Evolutionary conservation across 1,140 invertebrate genomes (phyloP).

Genomic region (Temnothorax longispinosus): DNA sequence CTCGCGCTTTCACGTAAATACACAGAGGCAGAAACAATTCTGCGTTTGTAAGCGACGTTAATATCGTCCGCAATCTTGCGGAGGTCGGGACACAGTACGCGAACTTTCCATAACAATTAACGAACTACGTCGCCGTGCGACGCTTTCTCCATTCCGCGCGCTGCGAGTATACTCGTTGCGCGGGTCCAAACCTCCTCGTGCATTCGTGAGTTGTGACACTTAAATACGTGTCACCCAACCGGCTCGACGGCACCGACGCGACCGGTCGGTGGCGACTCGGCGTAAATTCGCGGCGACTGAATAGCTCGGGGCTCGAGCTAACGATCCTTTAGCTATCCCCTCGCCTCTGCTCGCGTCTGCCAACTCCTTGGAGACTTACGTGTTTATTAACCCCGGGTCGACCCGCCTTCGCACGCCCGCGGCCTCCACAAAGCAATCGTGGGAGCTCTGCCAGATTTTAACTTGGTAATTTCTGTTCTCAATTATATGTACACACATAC

Average conservation of each 20-base stretch:
- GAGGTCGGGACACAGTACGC: not conserved
- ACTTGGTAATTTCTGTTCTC: conserved; percentile 20
- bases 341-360: conserved; percentile 20
- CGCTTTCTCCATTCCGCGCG: conserved; percentile 33
- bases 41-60: conserved; percentile 46
- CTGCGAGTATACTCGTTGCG: conserved; percentile 30
- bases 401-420: conserved; percentile 1
- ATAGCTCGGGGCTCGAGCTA: conserved; percentile 69
- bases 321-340: conserved; percentile 70
- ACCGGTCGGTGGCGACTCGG: conserved; percentile 64
- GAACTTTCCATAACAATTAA: conserved; percentile 62
- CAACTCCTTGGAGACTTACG: conserved; percentile 63
- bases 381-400: conserved; percentile 70
- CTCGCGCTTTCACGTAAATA: not conserved
- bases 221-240: conserved; percentile 72
- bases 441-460: conserved; percentile 6
- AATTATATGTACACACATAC: conserved; percentile 7
- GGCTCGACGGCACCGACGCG: conserved; percentile 20
- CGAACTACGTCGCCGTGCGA: conserved; percentile 33
- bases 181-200: not conserved
- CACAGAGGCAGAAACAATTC: conserved; percentile 22
- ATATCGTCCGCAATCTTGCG: conserved; percentile 58
- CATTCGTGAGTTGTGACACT: conserved; percentile 67
- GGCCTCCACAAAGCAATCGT: conserved; percentile 3
- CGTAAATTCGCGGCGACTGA: conserved; percentile 71